Conservation (phyloP, 2,797 vertebrate species). For the Sternarchorhynchus goeldii region DNA sequence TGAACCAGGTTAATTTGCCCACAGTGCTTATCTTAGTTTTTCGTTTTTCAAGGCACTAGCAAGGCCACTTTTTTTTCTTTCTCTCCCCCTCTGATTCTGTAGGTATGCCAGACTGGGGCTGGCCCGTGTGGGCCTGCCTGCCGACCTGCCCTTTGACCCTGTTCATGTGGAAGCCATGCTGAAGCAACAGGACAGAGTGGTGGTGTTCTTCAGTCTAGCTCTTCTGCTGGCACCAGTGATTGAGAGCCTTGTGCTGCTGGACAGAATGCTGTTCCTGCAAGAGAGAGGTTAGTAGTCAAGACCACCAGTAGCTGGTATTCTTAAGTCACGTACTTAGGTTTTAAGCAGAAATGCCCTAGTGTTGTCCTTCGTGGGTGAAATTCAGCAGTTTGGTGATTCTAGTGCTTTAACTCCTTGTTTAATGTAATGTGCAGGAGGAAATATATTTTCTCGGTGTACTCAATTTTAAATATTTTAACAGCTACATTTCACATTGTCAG, state of each 20-base stretch:
- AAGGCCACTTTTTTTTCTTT: not conserved
- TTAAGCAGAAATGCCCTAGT: too few relatives aligned
- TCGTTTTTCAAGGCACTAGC: not conserved
- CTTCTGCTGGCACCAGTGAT: slow-evolving; percentile 86
- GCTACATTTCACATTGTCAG: too few relatives aligned
- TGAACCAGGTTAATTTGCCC: not conserved
- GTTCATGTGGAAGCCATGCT: slow-evolving; percentile 72
- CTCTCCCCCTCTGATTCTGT: slow-evolving; percentile 18
- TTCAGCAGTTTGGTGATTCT: too few relatives aligned
- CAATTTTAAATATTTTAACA: too few relatives aligned
- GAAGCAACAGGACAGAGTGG: slow-evolving; percentile 81
- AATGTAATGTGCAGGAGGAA: too few relatives aligned
- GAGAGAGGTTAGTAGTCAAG: slow-evolving; percentile 80
- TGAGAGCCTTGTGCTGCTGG: slow-evolving; percentile 90
- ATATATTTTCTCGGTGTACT: too few relatives aligned
- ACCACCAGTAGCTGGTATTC: not conserved
- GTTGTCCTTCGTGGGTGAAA: too few relatives aligned
- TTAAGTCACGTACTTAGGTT: too few relatives aligned
- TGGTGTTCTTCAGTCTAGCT: slow-evolving; percentile 87
- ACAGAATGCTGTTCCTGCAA: slow-evolving; percentile 87
- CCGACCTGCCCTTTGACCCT: slow-evolving; percentile 67
- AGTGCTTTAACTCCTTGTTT: too few relatives aligned
- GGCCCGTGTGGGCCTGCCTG: slow-evolving; percentile 78
- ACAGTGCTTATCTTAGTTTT: not conserved
- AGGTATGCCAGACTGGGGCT: slow-evolving; percentile 88